Evolutionary conservation across 2,888 invertebrate genomes (phyloP).

Genomic region (Teleiodes luculella): DNA sequence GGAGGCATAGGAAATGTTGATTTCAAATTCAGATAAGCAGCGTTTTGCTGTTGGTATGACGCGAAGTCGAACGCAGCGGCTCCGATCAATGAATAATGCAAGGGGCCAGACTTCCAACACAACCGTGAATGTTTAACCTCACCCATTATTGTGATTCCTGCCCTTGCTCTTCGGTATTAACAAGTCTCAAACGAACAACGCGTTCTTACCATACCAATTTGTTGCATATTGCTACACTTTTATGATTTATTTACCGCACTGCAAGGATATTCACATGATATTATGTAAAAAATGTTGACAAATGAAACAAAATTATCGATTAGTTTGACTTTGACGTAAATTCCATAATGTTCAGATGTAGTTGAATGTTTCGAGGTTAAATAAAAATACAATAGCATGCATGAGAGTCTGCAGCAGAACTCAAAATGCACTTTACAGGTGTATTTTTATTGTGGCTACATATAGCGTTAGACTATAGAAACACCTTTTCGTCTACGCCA

Average conservation of each 20-base stretch:
- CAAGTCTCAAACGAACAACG: background rate
- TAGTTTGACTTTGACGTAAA: too few species aligned
- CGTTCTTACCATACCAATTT: background rate
- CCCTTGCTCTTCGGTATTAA: conserved; percentile 24
- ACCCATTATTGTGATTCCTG: conserved; percentile 46
- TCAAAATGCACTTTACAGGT: too few species aligned
- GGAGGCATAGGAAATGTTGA: conserved; percentile 31
- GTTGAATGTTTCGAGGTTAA: too few species aligned
- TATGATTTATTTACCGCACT: background rate
- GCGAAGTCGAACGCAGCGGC: conserved; percentile 27
- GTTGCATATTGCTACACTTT: background rate
- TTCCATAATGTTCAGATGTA: too few species aligned
- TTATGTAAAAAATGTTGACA: too few species aligned
- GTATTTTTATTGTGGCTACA: too few species aligned
- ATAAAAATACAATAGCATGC: too few species aligned
- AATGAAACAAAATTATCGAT: too few species aligned
- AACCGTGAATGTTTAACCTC: conserved; percentile 59
- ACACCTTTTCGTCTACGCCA: too few species aligned
- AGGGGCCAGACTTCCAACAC: conserved; percentile 36
- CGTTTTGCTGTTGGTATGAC: conserved; percentile 19
- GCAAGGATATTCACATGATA: too few species aligned
- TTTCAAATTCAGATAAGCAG: conserved; percentile 55
- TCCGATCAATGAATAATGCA: conserved; percentile 69
- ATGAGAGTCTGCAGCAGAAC: too few species aligned
- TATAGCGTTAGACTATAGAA: too few species aligned